phyloP scores from a whole-genome alignment of 2,113 vertebrate genomes.

The Eurystomus gularis region DNA sequence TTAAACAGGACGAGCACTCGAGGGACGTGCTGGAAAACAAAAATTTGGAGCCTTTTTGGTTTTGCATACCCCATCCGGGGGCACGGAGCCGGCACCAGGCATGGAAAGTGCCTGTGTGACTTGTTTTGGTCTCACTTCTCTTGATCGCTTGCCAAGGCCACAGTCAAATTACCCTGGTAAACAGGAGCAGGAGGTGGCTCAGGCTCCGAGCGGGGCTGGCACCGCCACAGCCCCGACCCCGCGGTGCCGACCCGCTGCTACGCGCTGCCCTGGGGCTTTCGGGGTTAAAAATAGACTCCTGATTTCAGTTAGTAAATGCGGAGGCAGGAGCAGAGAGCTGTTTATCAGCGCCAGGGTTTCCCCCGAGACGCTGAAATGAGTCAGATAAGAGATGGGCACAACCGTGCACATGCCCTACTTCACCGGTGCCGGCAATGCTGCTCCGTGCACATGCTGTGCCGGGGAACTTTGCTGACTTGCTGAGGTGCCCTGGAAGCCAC shows the following conservation, averaged over 20 bases:
- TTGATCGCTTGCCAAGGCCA: not conserved
- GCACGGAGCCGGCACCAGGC: not conserved
- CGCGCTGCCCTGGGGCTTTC: not conserved
- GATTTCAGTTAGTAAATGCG: slow-evolving; percentile 44
- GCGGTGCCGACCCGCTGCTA: not conserved
- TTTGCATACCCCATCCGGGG: not conserved
- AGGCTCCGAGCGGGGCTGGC: no score
- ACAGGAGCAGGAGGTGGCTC: not conserved
- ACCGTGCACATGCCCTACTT: not conserved
- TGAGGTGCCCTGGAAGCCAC: not conserved
- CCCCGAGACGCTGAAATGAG: slow-evolving; percentile 44
- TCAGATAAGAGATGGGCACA: slow-evolving; percentile 49
- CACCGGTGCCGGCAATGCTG: not conserved
- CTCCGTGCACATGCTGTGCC: no score
- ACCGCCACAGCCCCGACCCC: not conserved
- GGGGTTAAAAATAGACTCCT: slow-evolving; percentile 64
- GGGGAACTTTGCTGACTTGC: not conserved
- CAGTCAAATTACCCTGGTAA: not conserved
- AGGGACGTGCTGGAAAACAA: not conserved
- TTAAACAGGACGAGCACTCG: no score
- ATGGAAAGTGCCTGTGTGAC: not conserved
- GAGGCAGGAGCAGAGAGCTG: slow-evolving; percentile 52
- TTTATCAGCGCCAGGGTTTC: slow-evolving; percentile 58
- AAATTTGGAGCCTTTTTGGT: not conserved
- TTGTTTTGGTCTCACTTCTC: not conserved